Evolutionary conservation across 2,113 vertebrate species (phyloP), one percentile per base, ranked within the genome.

Genomic region (Calonectris borealis): DNA sequence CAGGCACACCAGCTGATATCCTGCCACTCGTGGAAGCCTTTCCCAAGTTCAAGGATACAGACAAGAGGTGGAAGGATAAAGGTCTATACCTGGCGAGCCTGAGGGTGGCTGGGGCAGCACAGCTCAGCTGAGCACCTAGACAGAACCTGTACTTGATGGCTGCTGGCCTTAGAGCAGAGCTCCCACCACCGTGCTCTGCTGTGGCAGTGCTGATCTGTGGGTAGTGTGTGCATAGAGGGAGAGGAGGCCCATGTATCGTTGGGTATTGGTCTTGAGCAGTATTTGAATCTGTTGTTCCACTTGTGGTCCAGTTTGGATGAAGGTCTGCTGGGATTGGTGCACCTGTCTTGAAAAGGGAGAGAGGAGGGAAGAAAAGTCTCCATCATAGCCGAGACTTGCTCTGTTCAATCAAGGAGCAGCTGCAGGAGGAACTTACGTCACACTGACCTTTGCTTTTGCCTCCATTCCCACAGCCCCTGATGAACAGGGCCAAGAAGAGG

Each of bases 1-100:
- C 87, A 99, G 99, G 99, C n/a, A 97, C 98, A 21, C 99, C 99
- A 38, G 96, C 97, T 72, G 98, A 99, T 91, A 98, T 99, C 85
- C 97, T 99, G 65, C 99, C 99, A 27, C 84, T 99, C 54, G 97
- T 99, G 14, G 98, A 99, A 96, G 97, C 97, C 25, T 96, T 96
- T 60, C 98, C 98, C 24, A 98, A 96, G 40, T 94, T 95, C 73
- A 93, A 61, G 52, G 94, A 96, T 55, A 94, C 79, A 13, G 77
- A 97, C 55, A 86, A 84, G 58, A 95, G 77, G 49, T 58, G 5
- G 17, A 97, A 98, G 52, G 85, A 98, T 88, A 97, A 97, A 97
- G 98, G 99, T 99, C 64, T 84, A 29, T 94, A 83, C 4, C 38
- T 71, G 46, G 29, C 14, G 1, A 83, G 25, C 55, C 78, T 87